These are phyloP conservation scores for Tyrannus savana DNA, from an alignment of 2,113 vertebrate species.

Conservation along the genomic window DNA sequence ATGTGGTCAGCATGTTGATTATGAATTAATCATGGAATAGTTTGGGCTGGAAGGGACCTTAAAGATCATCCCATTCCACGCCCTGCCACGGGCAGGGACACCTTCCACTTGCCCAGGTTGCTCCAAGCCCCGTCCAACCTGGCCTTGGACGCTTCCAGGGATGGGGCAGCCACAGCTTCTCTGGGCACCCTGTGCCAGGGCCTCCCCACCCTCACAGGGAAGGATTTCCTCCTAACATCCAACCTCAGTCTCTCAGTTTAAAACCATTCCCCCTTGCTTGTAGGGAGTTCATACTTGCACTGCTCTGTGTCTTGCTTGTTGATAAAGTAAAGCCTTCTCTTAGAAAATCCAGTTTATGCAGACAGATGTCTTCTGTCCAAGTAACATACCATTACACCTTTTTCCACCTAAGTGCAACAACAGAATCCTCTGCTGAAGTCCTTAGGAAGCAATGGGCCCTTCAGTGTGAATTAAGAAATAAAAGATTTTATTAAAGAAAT, in stretches of 20 bases:
- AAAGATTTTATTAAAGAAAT: neutral
- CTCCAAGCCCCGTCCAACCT: neutral
- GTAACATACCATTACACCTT: neutral
- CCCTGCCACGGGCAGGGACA: neutral
- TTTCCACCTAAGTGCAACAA: neutral
- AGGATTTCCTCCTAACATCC: neutral
- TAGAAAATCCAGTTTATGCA: neutral
- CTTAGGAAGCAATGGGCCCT: neutral
- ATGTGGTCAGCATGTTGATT: neutral
- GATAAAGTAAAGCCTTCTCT: neutral
- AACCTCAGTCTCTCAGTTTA: neutral
- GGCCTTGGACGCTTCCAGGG: neutral
- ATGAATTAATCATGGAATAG: neutral
- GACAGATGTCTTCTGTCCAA: neutral
- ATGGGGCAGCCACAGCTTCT: neutral
- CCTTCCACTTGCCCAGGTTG: accelerated
- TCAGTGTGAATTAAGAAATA: neutral
- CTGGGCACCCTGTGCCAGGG: neutral
- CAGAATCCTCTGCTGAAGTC: neutral
- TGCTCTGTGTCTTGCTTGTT: neutral
- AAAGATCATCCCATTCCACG: accelerated
- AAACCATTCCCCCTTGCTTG: no score
- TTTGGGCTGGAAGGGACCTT: neutral
- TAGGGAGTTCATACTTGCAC: neutral
- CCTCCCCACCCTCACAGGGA: neutral